Conservation (phyloP, 2,113 vertebrate genomes). For the Lasiurus borealis region DNA sequence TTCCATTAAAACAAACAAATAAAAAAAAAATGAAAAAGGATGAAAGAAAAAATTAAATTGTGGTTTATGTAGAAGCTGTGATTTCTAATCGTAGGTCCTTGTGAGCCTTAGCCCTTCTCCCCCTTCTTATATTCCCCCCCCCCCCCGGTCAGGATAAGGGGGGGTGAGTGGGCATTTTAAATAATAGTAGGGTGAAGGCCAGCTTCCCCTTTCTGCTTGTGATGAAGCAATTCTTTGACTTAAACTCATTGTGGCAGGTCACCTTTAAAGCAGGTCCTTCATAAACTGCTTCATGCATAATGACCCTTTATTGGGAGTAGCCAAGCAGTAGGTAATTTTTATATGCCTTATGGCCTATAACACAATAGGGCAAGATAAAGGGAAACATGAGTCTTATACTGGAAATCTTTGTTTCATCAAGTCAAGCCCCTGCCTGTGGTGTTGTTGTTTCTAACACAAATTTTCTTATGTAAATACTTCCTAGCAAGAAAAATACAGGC, state of each 20-base stretch:
- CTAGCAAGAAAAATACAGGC: neutral
- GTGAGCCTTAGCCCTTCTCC: neutral
- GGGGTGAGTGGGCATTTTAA: neutral
- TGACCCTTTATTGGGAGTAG: conserved; percentile 44
- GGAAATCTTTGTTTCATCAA: neutral
- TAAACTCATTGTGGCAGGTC: neutral
- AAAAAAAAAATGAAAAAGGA: neutral
- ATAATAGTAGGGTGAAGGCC: neutral
- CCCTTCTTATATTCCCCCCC: no score
- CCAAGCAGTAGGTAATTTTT: neutral
- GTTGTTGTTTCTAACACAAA: neutral
- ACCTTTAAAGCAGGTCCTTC: conserved; percentile 55
- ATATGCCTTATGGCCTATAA: neutral
- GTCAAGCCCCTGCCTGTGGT: neutral
- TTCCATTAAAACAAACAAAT: neutral
- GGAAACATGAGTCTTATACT: neutral
- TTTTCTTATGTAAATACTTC: conserved; percentile 44
- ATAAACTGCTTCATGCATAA: neutral
- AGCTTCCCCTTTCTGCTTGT: neutral
- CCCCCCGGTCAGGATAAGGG: no score
- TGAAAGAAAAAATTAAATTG: neutral
- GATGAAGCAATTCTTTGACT: neutral
- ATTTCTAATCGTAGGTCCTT: neutral
- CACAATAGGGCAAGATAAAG: neutral
- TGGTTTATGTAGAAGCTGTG: neutral